Percentiles rank a stretch among this genome's conserved stretches.
Evolutionary conservation across 2,797 vertebrate genomes (phyloP).

Genomic region (Darevskia nairensis): DNA sequence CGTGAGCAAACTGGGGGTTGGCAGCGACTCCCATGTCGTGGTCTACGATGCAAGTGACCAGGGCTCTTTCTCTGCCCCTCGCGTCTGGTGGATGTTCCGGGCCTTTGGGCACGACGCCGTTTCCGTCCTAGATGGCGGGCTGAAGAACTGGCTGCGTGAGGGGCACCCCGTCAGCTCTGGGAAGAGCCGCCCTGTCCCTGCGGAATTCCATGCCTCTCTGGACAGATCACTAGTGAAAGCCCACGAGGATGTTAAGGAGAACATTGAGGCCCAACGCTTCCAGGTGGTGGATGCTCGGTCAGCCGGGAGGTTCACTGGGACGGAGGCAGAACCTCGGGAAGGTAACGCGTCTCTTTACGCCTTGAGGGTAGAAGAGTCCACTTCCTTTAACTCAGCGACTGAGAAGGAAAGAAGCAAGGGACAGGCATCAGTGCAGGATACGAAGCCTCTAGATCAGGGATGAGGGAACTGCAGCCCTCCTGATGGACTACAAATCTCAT

Average conservation of each 20-base stretch:
- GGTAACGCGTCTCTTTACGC: slow-evolving; percentile 79
- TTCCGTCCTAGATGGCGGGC: slow-evolving; percentile 91
- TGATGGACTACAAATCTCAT: not conserved
- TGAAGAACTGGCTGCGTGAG: slow-evolving; percentile 87
- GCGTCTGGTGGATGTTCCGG: slow-evolving; percentile 98
- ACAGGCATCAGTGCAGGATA: not conserved
- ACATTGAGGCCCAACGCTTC: slow-evolving; percentile 79
- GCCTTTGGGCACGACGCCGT: slow-evolving; percentile 88
- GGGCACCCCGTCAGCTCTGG: slow-evolving; percentile 80
- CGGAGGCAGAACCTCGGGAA: slow-evolving; percentile 89
- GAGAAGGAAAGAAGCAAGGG: not conserved
- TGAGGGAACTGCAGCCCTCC: not conserved
- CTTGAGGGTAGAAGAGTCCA: not conserved
- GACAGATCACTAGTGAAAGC: slow-evolving; percentile 85
- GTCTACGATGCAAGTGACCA: slow-evolving; percentile 92
- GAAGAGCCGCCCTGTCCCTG: slow-evolving; percentile 68
- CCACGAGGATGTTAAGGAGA: slow-evolving; percentile 88
- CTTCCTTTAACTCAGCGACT: slow-evolving; percentile 8
- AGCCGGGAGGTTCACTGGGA: slow-evolving; percentile 86
- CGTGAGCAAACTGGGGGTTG: slow-evolving; percentile 86
- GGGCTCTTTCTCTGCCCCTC: slow-evolving; percentile 90
- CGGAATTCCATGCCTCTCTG: slow-evolving; percentile 78
- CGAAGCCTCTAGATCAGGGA: not conserved
- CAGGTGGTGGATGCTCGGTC: slow-evolving; percentile 89
- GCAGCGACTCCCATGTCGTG: slow-evolving; percentile 88